Percentiles rank a stretch among this genome's conserved stretches.
Conservation (phyloP, 1,140 invertebrate species). For the Danaus melanippus region DNA sequence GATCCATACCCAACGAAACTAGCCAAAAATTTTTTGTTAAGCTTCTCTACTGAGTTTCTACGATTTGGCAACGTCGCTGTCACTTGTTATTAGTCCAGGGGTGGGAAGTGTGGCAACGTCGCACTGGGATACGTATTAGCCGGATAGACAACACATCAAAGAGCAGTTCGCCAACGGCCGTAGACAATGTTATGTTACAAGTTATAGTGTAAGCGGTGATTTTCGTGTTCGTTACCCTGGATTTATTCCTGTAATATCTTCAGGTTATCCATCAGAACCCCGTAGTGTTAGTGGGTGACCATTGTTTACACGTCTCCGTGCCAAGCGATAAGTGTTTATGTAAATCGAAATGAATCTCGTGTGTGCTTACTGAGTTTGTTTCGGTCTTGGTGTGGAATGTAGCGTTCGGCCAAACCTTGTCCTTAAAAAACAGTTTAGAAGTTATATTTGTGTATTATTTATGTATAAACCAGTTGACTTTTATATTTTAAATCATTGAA, state of each 20-base stretch:
- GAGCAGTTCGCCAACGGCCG: too few relatives aligned
- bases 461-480: background rate
- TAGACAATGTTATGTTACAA: background rate
- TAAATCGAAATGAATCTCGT: slow-evolving; percentile 11
- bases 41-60: slow-evolving; percentile 19
- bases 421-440: too few relatives aligned
- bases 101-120: slow-evolving; percentile 31
- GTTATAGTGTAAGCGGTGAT: too few relatives aligned
- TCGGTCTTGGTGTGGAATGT: slow-evolving; percentile 6
- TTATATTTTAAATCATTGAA: too few relatives aligned
- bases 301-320: background rate
- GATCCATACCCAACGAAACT: slow-evolving; percentile 21
- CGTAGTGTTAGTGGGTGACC: slow-evolving; percentile 5
- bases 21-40: slow-evolving; percentile 11
- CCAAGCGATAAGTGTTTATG: slow-evolving; percentile 13
- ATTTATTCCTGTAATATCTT: too few relatives aligned
- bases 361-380: slow-evolving; percentile 8
- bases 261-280: too few relatives aligned
- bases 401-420: background rate
- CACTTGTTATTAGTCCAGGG: slow-evolving; percentile 21
- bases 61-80: slow-evolving; percentile 33
- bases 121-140: slow-evolving; percentile 17
- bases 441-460: too few relatives aligned
- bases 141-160: too few relatives aligned
- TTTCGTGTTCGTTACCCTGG: too few relatives aligned